Base-by-base conservation (phyloP, 2,888 invertebrate genomes). In the Lingula anatina region DNA sequence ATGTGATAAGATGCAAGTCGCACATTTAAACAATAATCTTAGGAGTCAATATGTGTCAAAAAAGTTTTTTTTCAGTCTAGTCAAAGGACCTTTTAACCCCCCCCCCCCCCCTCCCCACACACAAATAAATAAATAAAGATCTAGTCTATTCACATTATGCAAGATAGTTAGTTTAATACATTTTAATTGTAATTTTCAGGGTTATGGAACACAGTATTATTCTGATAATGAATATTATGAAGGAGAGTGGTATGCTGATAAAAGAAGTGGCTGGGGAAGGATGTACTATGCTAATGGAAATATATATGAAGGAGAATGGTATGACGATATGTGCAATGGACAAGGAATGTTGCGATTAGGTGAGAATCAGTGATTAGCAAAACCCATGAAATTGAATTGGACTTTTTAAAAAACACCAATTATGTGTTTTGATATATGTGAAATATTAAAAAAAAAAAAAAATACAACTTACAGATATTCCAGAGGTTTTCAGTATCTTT, bases 221-320 rank as follows among this genome's bases (percentile, higher is more conserved):
- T 59, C 62, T 12, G 70, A 73, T 24, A 58, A 62, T n/a, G 75
- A 75, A 50, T 75, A 70, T 54, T 78, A 76, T 58, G 78, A 78
- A 54, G 78, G 78, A 0, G 77, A 78, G 58, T 78, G 75, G 73
- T 75, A 75, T 52, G 71, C 65, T 9, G 75, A 71, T 42, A 72
- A 76, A 48, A 54, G 76, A 40, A 74, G 75, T 58, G 78, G 78
- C 25, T 78, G 78, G 77, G 78, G 78, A 12, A 58, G 77, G n/a
- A 77, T 77, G 76, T 72, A 75, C 50, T 75, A 64, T 52, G 59
- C 61, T 20, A 76, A 78, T 65, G 75, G 72, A 3, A 70, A 69
- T 20, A 71, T 73, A 37, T 76, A 75, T 56, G 76, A 76, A 54
- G 76, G 76, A 24, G 76, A 77, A 56, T 77, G 78, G 78, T 71